Percentiles rank a stretch among this genome's conserved stretches.
Conservation (phyloP, 2,888 invertebrate species). For the Drosophila gaucha region DNA sequence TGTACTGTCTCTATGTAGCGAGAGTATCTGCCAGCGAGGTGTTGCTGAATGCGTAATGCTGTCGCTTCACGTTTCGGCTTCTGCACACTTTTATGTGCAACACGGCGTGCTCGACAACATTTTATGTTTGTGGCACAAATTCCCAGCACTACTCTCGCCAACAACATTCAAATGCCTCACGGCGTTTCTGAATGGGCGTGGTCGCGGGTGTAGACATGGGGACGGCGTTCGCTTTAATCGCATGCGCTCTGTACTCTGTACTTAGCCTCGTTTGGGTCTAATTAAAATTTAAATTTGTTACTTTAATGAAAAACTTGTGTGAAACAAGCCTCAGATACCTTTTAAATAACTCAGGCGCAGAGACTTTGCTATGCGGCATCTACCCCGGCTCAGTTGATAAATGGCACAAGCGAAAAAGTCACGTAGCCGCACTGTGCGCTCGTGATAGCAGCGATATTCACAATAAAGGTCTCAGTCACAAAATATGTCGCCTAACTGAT, state of each 20-base stretch:
- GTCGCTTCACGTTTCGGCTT: slow-evolving; percentile 51
- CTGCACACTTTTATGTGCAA: slow-evolving; percentile 63
- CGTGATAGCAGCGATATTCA: slow-evolving; percentile 35
- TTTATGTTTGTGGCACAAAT: slow-evolving; percentile 50
- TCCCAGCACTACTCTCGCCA: slow-evolving; percentile 13
- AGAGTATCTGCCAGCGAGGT: slow-evolving; percentile 54
- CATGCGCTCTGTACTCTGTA: slow-evolving; percentile 22
- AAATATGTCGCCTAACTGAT: slow-evolving; percentile 25
- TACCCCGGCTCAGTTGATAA: slow-evolving; percentile 28
- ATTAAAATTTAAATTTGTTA: slow-evolving; percentile 78
- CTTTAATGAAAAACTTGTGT: slow-evolving; percentile 72
- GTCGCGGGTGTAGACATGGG: not conserved
- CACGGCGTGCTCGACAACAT: slow-evolving; percentile 68
- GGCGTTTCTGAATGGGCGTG: slow-evolving; percentile 11
- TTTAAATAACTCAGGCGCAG: slow-evolving; percentile 52
- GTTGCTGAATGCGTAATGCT: slow-evolving; percentile 62
- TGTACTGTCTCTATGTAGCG: not conserved
- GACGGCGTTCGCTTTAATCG: slow-evolving; percentile 29
- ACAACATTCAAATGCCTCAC: slow-evolving; percentile 21
- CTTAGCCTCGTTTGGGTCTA: slow-evolving; percentile 75
- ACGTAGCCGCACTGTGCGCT: slow-evolving; percentile 60
- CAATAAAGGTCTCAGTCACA: slow-evolving; percentile 29
- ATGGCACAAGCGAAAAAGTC: slow-evolving; percentile 51
- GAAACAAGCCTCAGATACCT: slow-evolving; percentile 50
- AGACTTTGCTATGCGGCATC: slow-evolving; percentile 5